These are phyloP conservation scores for Schizotus pectinicornis DNA, from an alignment of 2,888 invertebrate species.

Conservation along the genomic window DNA sequence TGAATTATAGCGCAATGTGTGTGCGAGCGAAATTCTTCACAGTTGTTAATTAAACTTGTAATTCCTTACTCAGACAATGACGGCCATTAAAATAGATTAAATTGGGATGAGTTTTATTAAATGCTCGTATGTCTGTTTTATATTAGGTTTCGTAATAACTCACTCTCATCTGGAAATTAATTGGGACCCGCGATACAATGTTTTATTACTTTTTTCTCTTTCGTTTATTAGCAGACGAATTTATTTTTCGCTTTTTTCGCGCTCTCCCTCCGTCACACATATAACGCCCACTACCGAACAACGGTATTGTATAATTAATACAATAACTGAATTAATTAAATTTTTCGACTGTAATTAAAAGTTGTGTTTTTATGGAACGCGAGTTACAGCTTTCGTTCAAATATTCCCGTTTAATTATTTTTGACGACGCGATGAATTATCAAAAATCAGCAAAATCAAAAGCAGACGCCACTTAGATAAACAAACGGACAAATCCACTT, in stretches of 20 bases:
- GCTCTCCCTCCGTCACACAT: constrained; percentile 15
- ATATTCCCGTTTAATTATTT: constrained; percentile 19
- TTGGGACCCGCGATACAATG: constrained; percentile 42
- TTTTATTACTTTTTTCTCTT: constrained; percentile 34
- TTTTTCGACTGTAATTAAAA: constrained; percentile 30
- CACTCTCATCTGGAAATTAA: constrained; percentile 51
- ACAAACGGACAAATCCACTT: no score
- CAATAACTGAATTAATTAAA: constrained; percentile 31
- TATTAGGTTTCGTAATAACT: constrained; percentile 50
- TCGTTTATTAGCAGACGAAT: constrained; percentile 30
- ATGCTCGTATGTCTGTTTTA: constrained; percentile 55
- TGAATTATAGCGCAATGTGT: constrained; percentile 48
- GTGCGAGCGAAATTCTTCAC: constrained; percentile 47
- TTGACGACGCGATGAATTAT: no score
- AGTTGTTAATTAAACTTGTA: constrained; percentile 59
- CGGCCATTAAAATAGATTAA: constrained; percentile 59
- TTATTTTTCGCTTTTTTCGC: constrained; percentile 29
- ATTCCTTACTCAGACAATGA: constrained; percentile 58
- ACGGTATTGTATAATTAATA: constrained; percentile 24
- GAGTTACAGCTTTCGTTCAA: constrained; percentile 19
- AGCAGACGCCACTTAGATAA: no score
- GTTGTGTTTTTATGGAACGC: constrained; percentile 19
- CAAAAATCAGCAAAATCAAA: no score
- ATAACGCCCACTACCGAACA: background rate
- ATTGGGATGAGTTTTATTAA: constrained; percentile 58